Base-by-base conservation (phyloP, 2,888 invertebrate species). In the Hedychridium roseum region DNA sequence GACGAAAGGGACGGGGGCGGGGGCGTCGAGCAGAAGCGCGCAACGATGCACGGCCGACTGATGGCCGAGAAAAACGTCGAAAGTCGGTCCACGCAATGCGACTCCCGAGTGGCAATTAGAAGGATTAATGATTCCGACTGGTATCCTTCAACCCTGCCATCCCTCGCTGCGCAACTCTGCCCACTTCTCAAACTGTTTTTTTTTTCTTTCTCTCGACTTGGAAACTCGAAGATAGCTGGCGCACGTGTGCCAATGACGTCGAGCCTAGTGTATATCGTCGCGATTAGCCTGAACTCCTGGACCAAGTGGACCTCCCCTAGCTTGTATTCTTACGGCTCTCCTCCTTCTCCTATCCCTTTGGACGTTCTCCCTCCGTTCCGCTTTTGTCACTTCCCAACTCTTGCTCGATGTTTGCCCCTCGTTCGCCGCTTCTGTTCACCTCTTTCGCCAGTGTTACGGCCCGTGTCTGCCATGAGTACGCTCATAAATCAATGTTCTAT, bases 101-200 rank as follows among this genome's bases (percentile, higher is more conserved):
- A 62, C 64, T 64, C 46, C 57, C 47, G 63, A 66, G 67, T 72
- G 72, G 71, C 71, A 71, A 71, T 71, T 71, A 72, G 68, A 68
- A 71, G 68, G 72, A 71, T 71, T 72, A 70, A 71, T 71, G 72
- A 70, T 71, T 68, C 51, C 57, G 61, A 57, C 51, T 43, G 50
- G 48, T 51, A 40, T 34, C 47, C 53, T 38, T 37, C 17, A 39
- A 35, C 34, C 38, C 12, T 26, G 39, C 14, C 37, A 32, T 43
- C 18, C 21, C 37, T 30, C 41, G 18, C 16, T 20, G 27, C 18
- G 17, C 16, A 27, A 11, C 41, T 27, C 23, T 36, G 31, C 37
- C 3, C 26, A 35, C 35, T 21, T 26, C 23, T 12, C 42, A 28
- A 26, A 20, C 27, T 37, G 12, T 37, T 39, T 43, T 27, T 17